phyloP scores from a whole-genome alignment of 1,140 invertebrate genomes.

The Phymorhynchus buccinoides region DNA sequence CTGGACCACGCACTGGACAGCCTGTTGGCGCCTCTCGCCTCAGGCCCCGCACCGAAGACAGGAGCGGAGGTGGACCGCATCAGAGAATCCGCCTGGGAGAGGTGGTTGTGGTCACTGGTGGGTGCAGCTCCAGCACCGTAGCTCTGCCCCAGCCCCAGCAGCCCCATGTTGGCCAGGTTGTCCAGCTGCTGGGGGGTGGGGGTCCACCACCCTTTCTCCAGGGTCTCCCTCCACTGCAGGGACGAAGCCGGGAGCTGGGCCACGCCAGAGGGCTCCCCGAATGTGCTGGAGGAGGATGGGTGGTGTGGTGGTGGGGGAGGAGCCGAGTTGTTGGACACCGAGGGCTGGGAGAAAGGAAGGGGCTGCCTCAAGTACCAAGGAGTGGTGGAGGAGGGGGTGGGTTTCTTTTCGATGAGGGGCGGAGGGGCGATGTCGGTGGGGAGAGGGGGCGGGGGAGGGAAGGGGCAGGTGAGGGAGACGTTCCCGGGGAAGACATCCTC shows the following conservation, averaged over 20 bases:
- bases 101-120: too few relatives aligned
- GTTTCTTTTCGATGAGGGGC: not conserved
- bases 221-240: slow-evolving; percentile 33
- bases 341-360: not conserved
- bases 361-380: not conserved
- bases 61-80: not conserved
- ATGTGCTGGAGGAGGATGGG: not conserved
- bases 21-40: not conserved
- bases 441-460: slow-evolving; percentile 25
- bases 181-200: slow-evolving; percentile 48
- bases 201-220: slow-evolving; percentile 52
- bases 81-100: not conserved
- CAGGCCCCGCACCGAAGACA: not conserved
- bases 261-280: not conserved
- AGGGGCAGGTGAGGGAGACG: slow-evolving; percentile 42
- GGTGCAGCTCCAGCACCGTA: not conserved
- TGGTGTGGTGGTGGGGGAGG: too few relatives aligned
- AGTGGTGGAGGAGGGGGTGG: not conserved
- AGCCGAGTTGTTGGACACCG: not conserved
- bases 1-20: not conserved
- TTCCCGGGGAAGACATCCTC: not conserved
- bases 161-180: slow-evolving; percentile 38
- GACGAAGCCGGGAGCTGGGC: slow-evolving; percentile 28
- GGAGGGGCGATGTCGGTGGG: slow-evolving; percentile 1
- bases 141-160: not conserved